Base-by-base conservation (phyloP, 2,797 vertebrate species). In the Acestrorhynchus altus region DNA sequence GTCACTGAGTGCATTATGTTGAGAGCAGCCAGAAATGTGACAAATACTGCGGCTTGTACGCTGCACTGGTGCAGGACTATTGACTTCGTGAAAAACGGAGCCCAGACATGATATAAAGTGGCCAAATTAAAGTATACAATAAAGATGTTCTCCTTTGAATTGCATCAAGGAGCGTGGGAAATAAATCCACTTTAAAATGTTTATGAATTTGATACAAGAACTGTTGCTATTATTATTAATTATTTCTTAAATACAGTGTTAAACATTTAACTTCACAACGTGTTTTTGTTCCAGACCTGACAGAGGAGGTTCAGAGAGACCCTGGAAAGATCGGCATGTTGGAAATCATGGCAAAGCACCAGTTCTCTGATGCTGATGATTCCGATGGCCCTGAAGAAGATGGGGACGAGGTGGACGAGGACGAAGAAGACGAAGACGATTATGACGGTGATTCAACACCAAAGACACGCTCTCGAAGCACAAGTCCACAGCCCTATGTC, bases 311-410 rank as follows among this genome's bases (percentile, higher is more conserved):
- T 77, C 95, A 95, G 78, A 94, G 93, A 85, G 92, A 91, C 5
- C 81, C 90, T 13, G 95, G 95, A 81, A 97, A 96, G 90, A 90
- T 87, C 40, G 89, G 89, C 83, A 76, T 90, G 72, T 87, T 92
- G 52, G 88, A 92, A 9, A 80, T 90, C 74, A 92, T 95, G 86
- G 88, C 94, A 1, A 94, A 96, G 4, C 98, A 99, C 84, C 98
- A 99, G 90, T 99, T 99, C 89, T 99, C 97, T 0, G 98, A 99
- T 0, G 97, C 96, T 0, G 97, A 99, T 71, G 97, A 99, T 83
- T 97, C 97, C 0, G 97, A 98, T 1, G 97, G 95, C 0, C 90
- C 67, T 0, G 94, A 93, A 39, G 98, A 98, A 51, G 97, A 99
- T 0, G 95, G 94, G 0, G 97, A 98, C 0, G 98, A 98, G 56